These are phyloP conservation scores for Theretra japonica DNA, from an alignment of 2,888 invertebrate species.

Conservation along the genomic window DNA sequence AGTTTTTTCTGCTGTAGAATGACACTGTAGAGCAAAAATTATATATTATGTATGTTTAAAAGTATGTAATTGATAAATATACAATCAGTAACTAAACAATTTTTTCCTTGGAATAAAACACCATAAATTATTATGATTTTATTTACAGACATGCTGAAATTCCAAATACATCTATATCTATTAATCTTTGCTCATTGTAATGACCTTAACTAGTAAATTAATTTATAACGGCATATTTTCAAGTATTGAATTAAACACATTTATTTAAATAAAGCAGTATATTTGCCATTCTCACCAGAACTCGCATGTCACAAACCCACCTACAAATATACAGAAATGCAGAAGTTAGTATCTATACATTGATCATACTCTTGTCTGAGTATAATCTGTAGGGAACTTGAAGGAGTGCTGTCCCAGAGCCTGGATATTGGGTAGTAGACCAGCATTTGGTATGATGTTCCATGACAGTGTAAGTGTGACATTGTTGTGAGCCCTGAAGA, in stretches of 20 bases:
- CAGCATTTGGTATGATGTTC: constrained; percentile 99
- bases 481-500: constrained; percentile 94
- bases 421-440: constrained; percentile 94
- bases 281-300: constrained; percentile 58
- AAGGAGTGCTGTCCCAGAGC: constrained; percentile 94
- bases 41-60: constrained; percentile 70
- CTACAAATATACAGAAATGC: constrained; percentile 27
- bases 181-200: neutral
- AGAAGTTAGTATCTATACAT: constrained; percentile 35
- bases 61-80: constrained; percentile 75
- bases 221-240: neutral
- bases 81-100: constrained; percentile 52
- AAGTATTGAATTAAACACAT: constrained; percentile 48
- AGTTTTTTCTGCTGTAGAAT: constrained; percentile 73
- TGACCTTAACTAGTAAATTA: neutral
- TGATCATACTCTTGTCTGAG: constrained; percentile 83
- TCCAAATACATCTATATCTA: neutral
- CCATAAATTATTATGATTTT: constrained; percentile 29
- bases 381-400: constrained; percentile 95
- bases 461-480: constrained; percentile 97
- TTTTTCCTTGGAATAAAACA: constrained; percentile 32
- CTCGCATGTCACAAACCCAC: constrained; percentile 38
- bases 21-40: constrained; percentile 72
- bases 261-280: constrained; percentile 51
- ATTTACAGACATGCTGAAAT: constrained; percentile 4